Evolutionary conservation across 1,140 invertebrate species (phyloP).

Genomic region (Platyscapa corneri): DNA sequence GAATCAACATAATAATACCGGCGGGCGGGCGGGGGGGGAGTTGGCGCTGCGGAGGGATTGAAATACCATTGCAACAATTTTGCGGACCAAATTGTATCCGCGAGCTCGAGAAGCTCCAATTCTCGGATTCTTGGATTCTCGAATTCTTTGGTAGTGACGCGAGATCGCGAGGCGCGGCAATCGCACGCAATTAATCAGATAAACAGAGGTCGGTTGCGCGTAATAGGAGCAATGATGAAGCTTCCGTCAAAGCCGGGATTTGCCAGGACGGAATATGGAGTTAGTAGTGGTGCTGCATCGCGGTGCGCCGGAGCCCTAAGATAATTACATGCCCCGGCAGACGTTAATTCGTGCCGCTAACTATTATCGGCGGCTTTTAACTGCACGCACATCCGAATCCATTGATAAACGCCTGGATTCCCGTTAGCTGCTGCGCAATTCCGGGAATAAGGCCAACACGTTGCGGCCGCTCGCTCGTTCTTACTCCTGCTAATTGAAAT

Average conservation of each 20-base stretch:
- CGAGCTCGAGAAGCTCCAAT: no score
- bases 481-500: constrained; percentile 4
- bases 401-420: constrained; percentile 4
- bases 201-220: background rate
- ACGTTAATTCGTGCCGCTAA: constrained; percentile 35
- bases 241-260: background rate
- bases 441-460: background rate
- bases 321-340: constrained; percentile 28
- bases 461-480: background rate
- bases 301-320: constrained; percentile 1
- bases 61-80: no score
- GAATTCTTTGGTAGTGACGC: no score
- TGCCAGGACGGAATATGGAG: background rate
- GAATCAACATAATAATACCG: no score
- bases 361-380: constrained; percentile 32
- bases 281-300: background rate
- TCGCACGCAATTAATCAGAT: background rate
- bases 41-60: no score
- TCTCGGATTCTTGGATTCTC: no score
- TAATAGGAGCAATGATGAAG: background rate
- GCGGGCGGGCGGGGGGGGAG: no score
- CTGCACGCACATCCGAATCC: constrained; percentile 28
- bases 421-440: background rate
- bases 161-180: background rate
- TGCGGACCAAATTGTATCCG: no score